Percentiles rank a stretch among this genome's conserved stretches.
These are phyloP conservation scores for Microctenopoma steveboyesi DNA, from an alignment of 2,797 vertebrate species.

Conservation along the genomic window DNA sequence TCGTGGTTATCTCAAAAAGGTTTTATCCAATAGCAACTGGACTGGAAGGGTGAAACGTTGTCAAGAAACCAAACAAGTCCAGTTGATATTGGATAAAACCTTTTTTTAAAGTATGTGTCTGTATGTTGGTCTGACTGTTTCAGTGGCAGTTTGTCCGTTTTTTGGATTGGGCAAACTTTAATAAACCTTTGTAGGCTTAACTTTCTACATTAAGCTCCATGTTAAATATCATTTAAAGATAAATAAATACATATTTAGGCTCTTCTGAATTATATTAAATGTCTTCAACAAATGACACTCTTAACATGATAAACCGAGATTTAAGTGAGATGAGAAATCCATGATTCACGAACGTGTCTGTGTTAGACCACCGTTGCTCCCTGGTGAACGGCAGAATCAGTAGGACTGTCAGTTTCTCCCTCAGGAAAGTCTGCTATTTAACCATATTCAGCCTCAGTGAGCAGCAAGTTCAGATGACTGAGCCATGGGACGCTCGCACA, in stretches of 20 bases:
- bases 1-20: too few species aligned
- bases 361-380: conserved; percentile 26
- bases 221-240: conserved; percentile 60
- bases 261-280: neutral
- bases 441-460: conserved; percentile 59
- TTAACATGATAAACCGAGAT: conserved; percentile 3
- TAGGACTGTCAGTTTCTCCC: conserved; percentile 55
- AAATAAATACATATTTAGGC: conserved; percentile 3
- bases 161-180: too few species aligned
- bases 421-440: conserved; percentile 59
- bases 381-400: conserved; percentile 47
- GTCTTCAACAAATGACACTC: neutral
- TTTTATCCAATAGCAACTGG: too few species aligned
- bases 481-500: conserved; percentile 40
- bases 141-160: neutral
- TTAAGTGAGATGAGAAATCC: conserved; percentile 46
- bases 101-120: too few species aligned
- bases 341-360: conserved; percentile 12
- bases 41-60: too few species aligned
- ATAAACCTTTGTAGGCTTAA: conserved; percentile 38
- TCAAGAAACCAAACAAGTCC: too few species aligned
- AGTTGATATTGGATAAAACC: too few species aligned
- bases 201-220: conserved; percentile 47
- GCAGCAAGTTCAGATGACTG: conserved; percentile 53
- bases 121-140: neutral